phyloP scores from a whole-genome alignment of 2,797 vertebrate species.

The Nasua narica region DNA sequence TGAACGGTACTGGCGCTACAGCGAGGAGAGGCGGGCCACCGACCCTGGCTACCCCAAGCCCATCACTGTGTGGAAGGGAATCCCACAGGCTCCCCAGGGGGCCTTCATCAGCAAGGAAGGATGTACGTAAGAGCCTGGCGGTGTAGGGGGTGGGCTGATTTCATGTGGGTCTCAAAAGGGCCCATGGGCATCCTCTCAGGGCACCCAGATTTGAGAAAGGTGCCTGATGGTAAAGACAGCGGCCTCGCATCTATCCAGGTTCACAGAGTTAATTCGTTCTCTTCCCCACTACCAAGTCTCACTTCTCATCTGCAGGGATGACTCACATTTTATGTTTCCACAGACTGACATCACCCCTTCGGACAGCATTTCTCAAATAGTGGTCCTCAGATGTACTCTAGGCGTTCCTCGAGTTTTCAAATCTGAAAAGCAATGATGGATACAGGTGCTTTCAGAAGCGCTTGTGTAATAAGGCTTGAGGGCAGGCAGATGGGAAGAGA shows the following conservation, averaged over 20 bases:
- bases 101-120: conserved; percentile 98
- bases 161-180: background rate
- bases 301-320: background rate
- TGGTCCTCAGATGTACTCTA: background rate
- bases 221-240: background rate
- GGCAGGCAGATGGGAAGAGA: background rate
- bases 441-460: background rate
- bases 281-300: background rate
- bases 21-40: conserved; percentile 92
- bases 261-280: background rate
- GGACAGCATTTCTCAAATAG: background rate
- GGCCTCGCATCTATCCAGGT: background rate
- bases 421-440: conserved; percentile 29
- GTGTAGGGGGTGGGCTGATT: background rate
- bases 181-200: background rate
- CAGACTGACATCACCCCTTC: background rate
- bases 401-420: background rate
- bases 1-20: conserved; percentile 98
- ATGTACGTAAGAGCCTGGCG: conserved; percentile 87
- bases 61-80: conserved; percentile 95
- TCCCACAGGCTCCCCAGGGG: conserved; percentile 94
- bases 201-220: background rate
- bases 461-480: background rate
- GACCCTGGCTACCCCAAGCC: conserved; percentile 97
- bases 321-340: background rate